Evolutionary conservation across 2,113 vertebrate species (phyloP).

Genomic region (Peromyscus maniculatus): DNA sequence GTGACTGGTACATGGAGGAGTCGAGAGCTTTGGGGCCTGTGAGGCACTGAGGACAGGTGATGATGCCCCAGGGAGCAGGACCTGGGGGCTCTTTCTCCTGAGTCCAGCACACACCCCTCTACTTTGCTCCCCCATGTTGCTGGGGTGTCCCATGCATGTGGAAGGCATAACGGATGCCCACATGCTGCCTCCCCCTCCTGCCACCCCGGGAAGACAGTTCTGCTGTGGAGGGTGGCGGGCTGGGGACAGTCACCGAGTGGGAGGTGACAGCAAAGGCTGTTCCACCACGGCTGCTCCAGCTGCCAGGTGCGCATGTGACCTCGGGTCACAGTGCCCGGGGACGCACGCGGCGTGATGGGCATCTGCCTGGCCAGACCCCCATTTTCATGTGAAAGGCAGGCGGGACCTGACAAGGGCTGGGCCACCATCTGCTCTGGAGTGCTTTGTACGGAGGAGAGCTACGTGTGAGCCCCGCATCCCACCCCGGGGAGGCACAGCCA

Average conservation of each 20-base stretch:
- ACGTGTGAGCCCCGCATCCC: fast-evolving
- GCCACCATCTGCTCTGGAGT: slow-evolving; percentile 59
- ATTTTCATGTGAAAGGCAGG: slow-evolving; percentile 49
- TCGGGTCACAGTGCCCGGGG: fast-evolving
- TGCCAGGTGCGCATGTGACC: not conserved
- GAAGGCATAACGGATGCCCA: not conserved
- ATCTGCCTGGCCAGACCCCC: not conserved
- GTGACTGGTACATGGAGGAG: not conserved
- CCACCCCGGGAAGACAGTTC: not conserved
- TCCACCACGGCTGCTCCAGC: not conserved
- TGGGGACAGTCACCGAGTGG: fast-evolving
- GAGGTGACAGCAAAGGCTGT: not conserved
- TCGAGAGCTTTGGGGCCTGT: not conserved
- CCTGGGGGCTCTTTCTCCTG: no score
- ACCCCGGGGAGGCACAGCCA: not conserved
- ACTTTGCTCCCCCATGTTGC: not conserved
- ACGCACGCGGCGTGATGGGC: not conserved
- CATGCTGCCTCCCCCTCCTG: not conserved
- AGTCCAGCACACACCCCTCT: fast-evolving
- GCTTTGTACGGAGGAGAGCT: not conserved
- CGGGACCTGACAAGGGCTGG: fast-evolving
- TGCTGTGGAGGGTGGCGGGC: not conserved
- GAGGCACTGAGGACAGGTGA: not conserved
- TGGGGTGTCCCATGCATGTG: not conserved
- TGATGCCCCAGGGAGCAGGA: not conserved